Evolutionary conservation across 2,888 invertebrate species (phyloP), one percentile per base, ranked within the genome.

Genomic region (Lysandra bellargus): DNA sequence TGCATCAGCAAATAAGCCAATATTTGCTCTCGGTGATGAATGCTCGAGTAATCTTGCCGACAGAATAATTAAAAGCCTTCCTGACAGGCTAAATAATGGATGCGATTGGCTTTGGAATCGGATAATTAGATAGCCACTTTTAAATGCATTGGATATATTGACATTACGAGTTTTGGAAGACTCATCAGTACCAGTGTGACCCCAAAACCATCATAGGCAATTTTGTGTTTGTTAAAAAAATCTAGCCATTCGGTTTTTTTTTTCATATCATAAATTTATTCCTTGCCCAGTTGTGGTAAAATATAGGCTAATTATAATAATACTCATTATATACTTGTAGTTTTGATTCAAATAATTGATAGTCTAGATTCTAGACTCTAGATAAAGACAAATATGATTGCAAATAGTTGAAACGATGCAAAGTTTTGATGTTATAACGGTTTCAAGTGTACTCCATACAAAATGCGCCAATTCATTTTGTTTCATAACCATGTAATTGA

Each of bases 11-110:
- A 23, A 57, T 76, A 57, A 76, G 76, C 33, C 76, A 76, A 76
- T 37, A 76, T 76, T 76, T 76, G 76, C 49, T 53, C 33, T 30
- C 33, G 14, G 57, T 76, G 53, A 30, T 76, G 76, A 76, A 76
- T 76, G 76, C 53, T 53, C 30, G 57, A 76, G 76, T 57, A 57
- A 57, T 76, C 76, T 76, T 33, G 53, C 53, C 76, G 57, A 33
- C 53, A 33, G 76, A 76, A 76, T 76, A 76, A 76, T 76, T 76
- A 57, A 76, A 33, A 57, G 57, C 76, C 33, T 57, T 57, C 14
- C 76, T 33, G 33, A 53, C 57, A 14, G 53, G 30, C 57, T 57
- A 30, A 53, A 53, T 57, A 76, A 76, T 76, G 76, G 76, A 74
- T 57, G 30, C 23, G 76, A 76, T 76, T 76, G 33, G 76, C 17